Conservation (phyloP, 2,888 invertebrate species). For the Bruchidius siliquastri region DNA sequence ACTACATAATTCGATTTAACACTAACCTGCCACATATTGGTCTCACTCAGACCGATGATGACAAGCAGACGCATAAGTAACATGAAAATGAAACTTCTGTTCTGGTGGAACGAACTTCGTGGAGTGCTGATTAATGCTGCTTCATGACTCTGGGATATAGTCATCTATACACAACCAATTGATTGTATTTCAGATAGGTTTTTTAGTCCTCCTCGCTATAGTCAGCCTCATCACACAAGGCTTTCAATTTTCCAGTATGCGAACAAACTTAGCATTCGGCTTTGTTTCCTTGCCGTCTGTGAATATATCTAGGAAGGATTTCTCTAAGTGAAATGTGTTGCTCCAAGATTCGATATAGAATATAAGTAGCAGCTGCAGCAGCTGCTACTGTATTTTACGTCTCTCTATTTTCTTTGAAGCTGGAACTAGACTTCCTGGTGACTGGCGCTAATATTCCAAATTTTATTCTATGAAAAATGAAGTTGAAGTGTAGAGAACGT, state of each 20-base stretch:
- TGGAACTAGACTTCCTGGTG: not conserved
- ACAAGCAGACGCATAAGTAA: too few relatives aligned
- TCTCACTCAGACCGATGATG: too few relatives aligned
- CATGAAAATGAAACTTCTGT: too few relatives aligned
- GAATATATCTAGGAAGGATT: not conserved
- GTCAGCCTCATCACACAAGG: too few relatives aligned
- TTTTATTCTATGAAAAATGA: not conserved
- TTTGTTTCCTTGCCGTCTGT: not conserved
- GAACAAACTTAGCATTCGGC: not conserved
- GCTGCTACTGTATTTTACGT: not conserved
- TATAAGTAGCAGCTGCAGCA: not conserved
- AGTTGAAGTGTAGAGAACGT: not conserved
- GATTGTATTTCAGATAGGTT: too few relatives aligned
- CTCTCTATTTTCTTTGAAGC: not conserved
- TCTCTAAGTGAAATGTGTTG: not conserved
- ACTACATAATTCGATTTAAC: too few relatives aligned
- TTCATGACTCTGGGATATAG: too few relatives aligned
- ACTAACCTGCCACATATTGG: too few relatives aligned
- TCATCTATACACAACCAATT: too few relatives aligned
- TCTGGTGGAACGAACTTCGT: too few relatives aligned
- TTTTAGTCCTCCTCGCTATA: too few relatives aligned
- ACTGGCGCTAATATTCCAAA: not conserved
- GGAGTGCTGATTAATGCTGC: too few relatives aligned
- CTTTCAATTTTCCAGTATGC: not conserved
- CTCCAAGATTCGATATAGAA: not conserved